Base-by-base conservation (phyloP, 2,888 invertebrate genomes). In the Perdita meconis region DNA sequence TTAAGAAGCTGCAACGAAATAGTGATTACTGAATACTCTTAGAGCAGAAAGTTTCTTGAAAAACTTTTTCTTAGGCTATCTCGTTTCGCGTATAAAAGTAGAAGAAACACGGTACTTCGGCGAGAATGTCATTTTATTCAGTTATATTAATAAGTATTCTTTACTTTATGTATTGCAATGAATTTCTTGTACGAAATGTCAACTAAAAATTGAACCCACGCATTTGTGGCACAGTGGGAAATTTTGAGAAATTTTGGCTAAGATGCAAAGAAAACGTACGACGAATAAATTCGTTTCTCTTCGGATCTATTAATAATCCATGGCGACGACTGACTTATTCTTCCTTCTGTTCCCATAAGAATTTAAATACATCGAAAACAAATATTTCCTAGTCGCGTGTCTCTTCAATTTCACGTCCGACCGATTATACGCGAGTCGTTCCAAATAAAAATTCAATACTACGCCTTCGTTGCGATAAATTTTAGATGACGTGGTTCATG, bases 371-470 rank as follows among this genome's bases (percentile, higher is more conserved):
- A 26, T 19, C 0, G 60, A 60, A 73, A 73, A 73, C 75, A 75
- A 75, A 75, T 75, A 73, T 65, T 60, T 73, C 40, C n/a, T n/a
- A n/a, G n/a, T n/a, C n/a, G n/a, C 60, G 55, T 44, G 75, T 65
- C 75, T 19, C 8, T 16, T 12, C 65, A 65, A 50, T 68, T 65
- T 65, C 56, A 24, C 30, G 56, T 40, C 5, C 47, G 47, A 50
- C 22, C 65, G 75, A 51, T 10, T n/a, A 2, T 34, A 19, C 12
- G 8, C 3, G 26, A 36, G 65, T 66, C 53, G 63, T 68, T 47
- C 70, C 44, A 67, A 61, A 70, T 80, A 80, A 82, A 82, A 82
- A 82, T 82, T 72, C 80, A 80, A 77, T 80, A 69, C 56, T 60
- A 40, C 16, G 50, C 36, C 57, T 3, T 47, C 22, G 12, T 47